These are phyloP conservation scores for Sigmodon hispidus DNA, from an alignment of 2,113 vertebrate genomes.

Conservation along the genomic window DNA sequence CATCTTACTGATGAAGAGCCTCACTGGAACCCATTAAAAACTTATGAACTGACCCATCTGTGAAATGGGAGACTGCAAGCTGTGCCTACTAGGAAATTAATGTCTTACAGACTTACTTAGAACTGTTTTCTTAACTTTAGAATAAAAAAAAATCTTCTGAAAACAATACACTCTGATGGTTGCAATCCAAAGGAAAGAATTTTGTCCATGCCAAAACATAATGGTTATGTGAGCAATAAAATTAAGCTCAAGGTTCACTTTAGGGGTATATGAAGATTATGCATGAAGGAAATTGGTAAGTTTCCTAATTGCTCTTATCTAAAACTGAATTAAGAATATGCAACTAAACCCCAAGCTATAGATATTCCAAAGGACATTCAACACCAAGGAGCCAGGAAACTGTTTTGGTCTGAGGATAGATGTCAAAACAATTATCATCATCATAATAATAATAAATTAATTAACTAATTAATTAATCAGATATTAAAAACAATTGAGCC, in stretches of 20 bases:
- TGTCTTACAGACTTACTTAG: not conserved
- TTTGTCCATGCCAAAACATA: not conserved
- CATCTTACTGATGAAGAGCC: not conserved
- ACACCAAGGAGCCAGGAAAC: not conserved
- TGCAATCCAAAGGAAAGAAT: not conserved
- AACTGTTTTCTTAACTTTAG: constrained; percentile 46
- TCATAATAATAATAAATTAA: not conserved
- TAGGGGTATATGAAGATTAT: not conserved
- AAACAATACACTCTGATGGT: not conserved
- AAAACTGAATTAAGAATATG: not conserved
- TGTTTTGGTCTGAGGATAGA: not conserved
- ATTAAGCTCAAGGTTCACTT: not conserved
- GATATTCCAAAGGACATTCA: not conserved
- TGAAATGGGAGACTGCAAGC: not conserved
- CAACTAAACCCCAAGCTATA: not conserved
- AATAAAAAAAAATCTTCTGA: constrained; percentile 38
- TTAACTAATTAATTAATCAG: not conserved
- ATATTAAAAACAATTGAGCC: not conserved
- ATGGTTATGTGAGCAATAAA: not conserved
- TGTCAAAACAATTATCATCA: not conserved
- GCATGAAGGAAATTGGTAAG: not conserved
- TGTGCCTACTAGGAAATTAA: constrained; percentile 3
- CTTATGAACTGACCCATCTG: not conserved
- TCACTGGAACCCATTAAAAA: not conserved
- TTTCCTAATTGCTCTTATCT: not conserved